Evolutionary conservation across 2,113 vertebrate species (phyloP).

Genomic region (Cygnus atratus): DNA sequence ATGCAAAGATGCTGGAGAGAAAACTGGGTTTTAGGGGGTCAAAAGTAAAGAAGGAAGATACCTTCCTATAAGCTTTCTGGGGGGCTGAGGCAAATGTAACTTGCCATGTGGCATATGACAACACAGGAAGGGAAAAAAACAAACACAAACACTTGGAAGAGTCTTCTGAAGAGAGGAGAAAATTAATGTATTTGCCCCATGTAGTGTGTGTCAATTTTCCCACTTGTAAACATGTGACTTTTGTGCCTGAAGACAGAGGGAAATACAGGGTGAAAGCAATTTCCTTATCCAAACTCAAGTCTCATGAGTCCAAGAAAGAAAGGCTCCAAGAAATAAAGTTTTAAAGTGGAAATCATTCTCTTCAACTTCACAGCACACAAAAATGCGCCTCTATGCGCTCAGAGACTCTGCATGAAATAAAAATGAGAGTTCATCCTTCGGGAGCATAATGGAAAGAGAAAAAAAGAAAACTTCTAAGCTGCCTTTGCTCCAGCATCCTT

Average conservation of each 20-base stretch:
- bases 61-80: background rate
- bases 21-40: background rate
- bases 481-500: conserved; percentile 18
- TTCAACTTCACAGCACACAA: background rate
- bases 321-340: conserved; percentile 12
- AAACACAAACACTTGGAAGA: background rate
- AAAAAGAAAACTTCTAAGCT: background rate
- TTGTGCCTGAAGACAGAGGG: conserved; percentile 9
- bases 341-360: conserved; percentile 22
- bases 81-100: background rate
- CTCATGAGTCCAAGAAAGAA: background rate
- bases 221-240: conserved; percentile 17
- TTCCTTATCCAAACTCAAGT: background rate
- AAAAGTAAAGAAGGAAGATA: background rate
- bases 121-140: background rate
- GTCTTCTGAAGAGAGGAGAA: background rate
- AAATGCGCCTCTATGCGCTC: background rate
- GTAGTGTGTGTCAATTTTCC: conserved; percentile 11
- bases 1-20: background rate
- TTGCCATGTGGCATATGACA: background rate
- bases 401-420: background rate
- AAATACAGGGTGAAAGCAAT: background rate
- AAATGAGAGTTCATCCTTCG: background rate
- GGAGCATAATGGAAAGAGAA: background rate
- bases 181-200: background rate